Evolutionary conservation across 2,797 vertebrate species (phyloP).

Genomic region (Antrozous pallidus): DNA sequence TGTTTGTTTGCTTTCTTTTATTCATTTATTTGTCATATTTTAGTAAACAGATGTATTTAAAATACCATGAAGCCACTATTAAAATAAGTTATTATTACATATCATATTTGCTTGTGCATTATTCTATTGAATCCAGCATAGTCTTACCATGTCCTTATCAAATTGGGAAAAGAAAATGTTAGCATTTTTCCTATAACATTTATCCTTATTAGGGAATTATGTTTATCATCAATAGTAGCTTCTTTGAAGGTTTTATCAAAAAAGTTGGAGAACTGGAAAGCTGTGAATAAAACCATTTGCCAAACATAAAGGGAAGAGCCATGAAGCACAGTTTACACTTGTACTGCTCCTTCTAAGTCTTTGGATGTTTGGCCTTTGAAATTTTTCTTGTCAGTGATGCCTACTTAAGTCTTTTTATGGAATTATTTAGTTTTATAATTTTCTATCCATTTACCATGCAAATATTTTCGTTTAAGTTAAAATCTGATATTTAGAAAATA

Average conservation of each 20-base stretch:
- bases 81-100: not conserved
- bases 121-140: not conserved
- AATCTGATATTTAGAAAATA: not conserved
- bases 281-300: constrained; percentile 11
- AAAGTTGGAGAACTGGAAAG: not conserved
- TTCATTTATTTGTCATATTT: not conserved
- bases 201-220: not conserved
- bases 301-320: not conserved
- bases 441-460: not conserved
- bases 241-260: not conserved
- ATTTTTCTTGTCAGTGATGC: constrained; percentile 9
- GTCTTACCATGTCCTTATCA: not conserved
- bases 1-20: not conserved
- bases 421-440: constrained; percentile 20
- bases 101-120: not conserved
- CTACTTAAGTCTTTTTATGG: not conserved
- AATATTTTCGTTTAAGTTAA: constrained; percentile 41
- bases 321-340: not conserved
- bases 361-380: not conserved
- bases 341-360: not conserved
- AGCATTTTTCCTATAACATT: not conserved
- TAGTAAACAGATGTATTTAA: not conserved
- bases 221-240: not conserved
- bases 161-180: not conserved
- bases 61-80: not conserved